A percentile compares a stretch with the other conserved stretches of the same genome.
phyloP scores from a whole-genome alignment of 2,797 vertebrate species.

The Anguilla anguilla region DNA sequence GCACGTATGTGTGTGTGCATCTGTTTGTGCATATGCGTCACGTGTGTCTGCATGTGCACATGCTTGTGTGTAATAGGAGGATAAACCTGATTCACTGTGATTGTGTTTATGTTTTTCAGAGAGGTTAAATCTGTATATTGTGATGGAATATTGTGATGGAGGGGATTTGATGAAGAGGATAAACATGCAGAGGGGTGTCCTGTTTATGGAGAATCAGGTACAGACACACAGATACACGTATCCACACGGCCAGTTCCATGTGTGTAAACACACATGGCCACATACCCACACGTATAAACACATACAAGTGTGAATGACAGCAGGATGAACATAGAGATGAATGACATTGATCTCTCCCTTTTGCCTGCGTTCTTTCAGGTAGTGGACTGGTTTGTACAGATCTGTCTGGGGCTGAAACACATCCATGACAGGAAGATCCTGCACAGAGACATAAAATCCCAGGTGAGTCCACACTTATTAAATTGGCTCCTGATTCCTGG shows the following conservation, averaged over 20 bases:
- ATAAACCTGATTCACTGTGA: neutral
- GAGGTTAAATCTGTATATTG: constrained; percentile 77
- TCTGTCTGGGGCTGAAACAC: constrained; percentile 90
- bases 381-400: constrained; percentile 89
- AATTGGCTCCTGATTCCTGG: neutral
- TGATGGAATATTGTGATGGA: constrained; percentile 93
- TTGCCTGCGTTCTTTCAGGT: constrained; percentile 69
- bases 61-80: neutral
- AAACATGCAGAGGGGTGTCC: constrained; percentile 77
- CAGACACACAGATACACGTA: constrained; percentile 15
- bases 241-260: neutral
- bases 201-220: constrained; percentile 87
- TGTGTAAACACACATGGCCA: constrained; percentile 4
- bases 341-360: neutral
- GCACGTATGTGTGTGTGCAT: neutral
- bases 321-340: neutral
- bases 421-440: constrained; percentile 91
- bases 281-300: neutral
- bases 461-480: constrained; percentile 69
- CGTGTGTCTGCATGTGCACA: neutral
- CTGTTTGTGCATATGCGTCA: neutral
- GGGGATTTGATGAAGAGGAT: constrained; percentile 90
- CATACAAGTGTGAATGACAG: neutral
- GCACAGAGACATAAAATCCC: constrained; percentile 90
- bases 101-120: constrained; percentile 66